These are phyloP conservation scores for Euphydryas editha DNA, from an alignment of 2,888 invertebrate genomes.

Conservation along the genomic window DNA sequence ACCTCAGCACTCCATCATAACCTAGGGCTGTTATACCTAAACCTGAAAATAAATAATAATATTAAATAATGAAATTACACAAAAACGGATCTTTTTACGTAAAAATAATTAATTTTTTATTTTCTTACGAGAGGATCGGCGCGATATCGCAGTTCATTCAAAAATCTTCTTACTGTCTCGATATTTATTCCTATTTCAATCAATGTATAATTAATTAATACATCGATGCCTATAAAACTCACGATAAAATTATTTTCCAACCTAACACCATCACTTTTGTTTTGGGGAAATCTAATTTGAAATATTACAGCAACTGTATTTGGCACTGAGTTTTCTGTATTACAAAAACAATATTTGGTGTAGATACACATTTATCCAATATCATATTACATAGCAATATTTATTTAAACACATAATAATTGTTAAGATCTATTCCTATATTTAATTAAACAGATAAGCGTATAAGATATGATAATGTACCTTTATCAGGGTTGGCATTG, in stretches of 20 bases:
- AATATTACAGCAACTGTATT: constrained; percentile 61
- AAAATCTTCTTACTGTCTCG: constrained; percentile 54
- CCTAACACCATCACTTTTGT: constrained; percentile 44
- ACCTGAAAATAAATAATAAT: constrained; percentile 54
- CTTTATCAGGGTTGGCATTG: constrained; percentile 65
- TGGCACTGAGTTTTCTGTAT: constrained; percentile 55
- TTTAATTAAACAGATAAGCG: too few species aligned
- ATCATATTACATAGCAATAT: too few species aligned
- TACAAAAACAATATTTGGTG: neutral
- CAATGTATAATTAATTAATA: too few species aligned
- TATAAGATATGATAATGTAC: constrained; percentile 46
- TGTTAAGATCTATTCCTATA: too few species aligned
- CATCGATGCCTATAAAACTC: too few species aligned
- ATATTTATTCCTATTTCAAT: constrained; percentile 62
- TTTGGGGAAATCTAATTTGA: constrained; percentile 57
- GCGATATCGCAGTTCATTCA: constrained; percentile 60
- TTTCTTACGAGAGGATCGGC: constrained; percentile 72
- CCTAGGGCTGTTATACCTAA: constrained; percentile 76
- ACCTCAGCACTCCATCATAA: constrained; percentile 73
- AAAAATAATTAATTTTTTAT: too few species aligned
- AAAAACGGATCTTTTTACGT: too few species aligned
- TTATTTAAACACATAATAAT: too few species aligned
- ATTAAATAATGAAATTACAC: too few species aligned
- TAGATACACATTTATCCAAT: too few species aligned
- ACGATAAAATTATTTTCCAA: constrained; percentile 78